phyloP scores from a whole-genome alignment of 2,888 invertebrate genomes.

The Amblyjoppa fuscipennis region DNA sequence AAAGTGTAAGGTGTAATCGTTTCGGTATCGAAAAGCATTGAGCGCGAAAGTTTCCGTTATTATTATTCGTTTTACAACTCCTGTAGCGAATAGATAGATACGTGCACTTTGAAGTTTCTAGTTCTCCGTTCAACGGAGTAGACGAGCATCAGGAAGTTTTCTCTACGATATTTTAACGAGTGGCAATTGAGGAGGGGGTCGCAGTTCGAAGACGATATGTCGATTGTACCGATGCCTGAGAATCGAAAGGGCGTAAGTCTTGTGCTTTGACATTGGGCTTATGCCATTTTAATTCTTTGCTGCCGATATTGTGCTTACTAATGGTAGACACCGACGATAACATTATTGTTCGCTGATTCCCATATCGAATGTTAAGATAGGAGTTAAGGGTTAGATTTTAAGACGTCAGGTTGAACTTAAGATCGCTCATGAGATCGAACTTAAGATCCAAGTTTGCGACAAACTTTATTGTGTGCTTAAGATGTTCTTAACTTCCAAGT shows the following conservation, averaged over 20 bases:
- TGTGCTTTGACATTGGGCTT: too few species aligned
- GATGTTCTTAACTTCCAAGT: too few species aligned
- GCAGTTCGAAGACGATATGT: constrained; percentile 28
- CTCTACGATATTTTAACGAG: constrained; percentile 49
- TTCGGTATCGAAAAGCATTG: constrained; percentile 32
- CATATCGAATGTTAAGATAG: too few species aligned
- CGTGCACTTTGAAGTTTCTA: constrained; percentile 16
- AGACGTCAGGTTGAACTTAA: too few species aligned
- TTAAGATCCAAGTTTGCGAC: too few species aligned
- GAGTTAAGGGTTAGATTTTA: too few species aligned
- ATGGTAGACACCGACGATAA: not conserved
- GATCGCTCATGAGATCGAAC: too few species aligned
- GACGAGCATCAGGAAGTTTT: constrained; percentile 51
- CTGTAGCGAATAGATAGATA: constrained; percentile 12
- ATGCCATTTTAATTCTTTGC: too few species aligned
- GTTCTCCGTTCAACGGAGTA: constrained; percentile 2
- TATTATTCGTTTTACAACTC: constrained; percentile 65
- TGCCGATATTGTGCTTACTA: too few species aligned
- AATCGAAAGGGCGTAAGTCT: too few species aligned
- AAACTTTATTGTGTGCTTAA: too few species aligned
- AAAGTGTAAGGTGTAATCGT: constrained; percentile 56
- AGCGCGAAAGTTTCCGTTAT: constrained; percentile 58
- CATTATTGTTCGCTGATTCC: not conserved
- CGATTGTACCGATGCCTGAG: too few species aligned
- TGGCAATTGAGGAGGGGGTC: constrained; percentile 42